Conservation (phyloP, 2,113 vertebrate genomes). For the Haliaeetus leucogaster region DNA sequence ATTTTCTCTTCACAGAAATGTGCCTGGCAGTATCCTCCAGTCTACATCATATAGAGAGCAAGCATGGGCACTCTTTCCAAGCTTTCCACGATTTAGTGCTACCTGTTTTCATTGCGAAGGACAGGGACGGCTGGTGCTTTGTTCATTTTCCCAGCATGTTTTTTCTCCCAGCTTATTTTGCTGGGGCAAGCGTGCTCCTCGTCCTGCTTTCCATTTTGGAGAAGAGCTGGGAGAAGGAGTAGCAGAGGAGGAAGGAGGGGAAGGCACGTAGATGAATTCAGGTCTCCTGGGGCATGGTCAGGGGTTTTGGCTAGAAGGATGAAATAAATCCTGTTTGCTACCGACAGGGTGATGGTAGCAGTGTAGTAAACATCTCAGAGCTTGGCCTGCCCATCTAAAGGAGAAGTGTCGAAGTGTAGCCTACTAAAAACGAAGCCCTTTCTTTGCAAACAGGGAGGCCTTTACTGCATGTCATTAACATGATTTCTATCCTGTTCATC, state of each 20-base stretch:
- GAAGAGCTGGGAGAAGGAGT: not conserved
- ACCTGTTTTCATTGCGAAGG: not conserved
- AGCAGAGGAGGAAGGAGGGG: not conserved
- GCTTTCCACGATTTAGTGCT: not conserved
- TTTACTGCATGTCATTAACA: not conserved
- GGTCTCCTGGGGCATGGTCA: not conserved
- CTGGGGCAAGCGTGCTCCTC: not conserved
- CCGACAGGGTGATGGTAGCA: fast-evolving
- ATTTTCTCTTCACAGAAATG: not conserved
- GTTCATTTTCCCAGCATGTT: fast-evolving
- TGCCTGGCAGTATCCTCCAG: not conserved
- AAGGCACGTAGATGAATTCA: fast-evolving
- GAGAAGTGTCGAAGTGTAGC: not conserved
- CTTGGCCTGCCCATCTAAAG: not conserved
- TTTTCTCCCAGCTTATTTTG: not conserved
- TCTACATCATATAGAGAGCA: fast-evolving
- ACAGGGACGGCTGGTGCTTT: not conserved
- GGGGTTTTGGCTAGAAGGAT: not conserved
- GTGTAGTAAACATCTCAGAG: not conserved
- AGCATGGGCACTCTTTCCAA: not conserved
- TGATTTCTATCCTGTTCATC: not conserved
- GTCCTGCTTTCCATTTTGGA: not conserved
- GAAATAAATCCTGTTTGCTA: not conserved
- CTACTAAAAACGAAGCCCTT: not conserved
- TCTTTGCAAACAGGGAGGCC: not conserved